phyloP scores from a whole-genome alignment of 2,113 vertebrate genomes.

The Tragelaphus strepsiceros region DNA sequence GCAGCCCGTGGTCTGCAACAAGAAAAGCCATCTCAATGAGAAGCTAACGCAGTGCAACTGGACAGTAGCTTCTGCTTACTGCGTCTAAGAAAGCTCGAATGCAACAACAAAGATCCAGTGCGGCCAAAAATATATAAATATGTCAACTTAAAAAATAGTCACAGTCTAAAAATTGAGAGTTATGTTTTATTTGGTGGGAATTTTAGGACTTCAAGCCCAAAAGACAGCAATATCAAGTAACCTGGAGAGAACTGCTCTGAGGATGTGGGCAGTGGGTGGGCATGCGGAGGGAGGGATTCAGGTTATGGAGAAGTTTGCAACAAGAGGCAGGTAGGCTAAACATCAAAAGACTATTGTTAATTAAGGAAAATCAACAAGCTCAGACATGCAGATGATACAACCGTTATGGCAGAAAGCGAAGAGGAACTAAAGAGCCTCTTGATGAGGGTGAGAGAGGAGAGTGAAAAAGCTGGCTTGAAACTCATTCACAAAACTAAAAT shows the following conservation, averaged over 20 bases:
- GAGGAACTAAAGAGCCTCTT: neutral
- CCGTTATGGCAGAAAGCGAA: neutral
- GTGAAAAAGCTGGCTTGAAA: neutral
- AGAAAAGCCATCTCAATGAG: neutral
- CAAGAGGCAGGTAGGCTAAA: neutral
- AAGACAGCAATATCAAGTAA: neutral
- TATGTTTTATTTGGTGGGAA: neutral
- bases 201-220: neutral
- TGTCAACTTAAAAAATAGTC: neutral
- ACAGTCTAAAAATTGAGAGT: neutral
- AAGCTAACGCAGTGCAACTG: neutral
- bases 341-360: neutral
- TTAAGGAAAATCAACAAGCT: neutral
- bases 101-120: neutral
- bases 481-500: neutral
- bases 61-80: neutral
- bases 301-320: neutral
- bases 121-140: neutral
- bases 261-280: neutral
- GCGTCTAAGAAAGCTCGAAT: neutral
- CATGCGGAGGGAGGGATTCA: rapidly evolving
- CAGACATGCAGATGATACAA: neutral
- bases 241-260: neutral
- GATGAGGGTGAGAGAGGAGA: neutral
- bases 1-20: neutral